These are phyloP conservation scores for Psammodynastes pulverulentus DNA, from an alignment of 2,113 vertebrate species.

Conservation along the genomic window DNA sequence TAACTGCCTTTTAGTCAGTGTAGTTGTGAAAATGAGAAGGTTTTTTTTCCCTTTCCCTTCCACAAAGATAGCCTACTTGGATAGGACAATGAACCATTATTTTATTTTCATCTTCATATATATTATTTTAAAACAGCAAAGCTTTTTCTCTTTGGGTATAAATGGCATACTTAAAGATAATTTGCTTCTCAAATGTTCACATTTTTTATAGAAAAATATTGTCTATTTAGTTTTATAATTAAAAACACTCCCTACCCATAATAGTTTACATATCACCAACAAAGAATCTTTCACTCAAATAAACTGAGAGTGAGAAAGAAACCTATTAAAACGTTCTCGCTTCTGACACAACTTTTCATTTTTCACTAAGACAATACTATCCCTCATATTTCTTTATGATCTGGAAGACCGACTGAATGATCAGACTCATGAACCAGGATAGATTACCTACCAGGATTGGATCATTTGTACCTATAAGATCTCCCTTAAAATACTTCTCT, in stretches of 20 bases:
- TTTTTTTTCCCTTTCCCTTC: slow-evolving; percentile 55
- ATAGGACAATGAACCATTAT: slow-evolving; percentile 77
- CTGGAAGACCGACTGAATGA: neutral
- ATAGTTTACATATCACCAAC: slow-evolving; percentile 19
- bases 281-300: slow-evolving; percentile 1
- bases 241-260: slow-evolving; percentile 47
- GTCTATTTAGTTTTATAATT: slow-evolving; percentile 59
- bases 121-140: slow-evolving; percentile 75
- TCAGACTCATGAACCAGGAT: neutral
- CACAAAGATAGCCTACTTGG: slow-evolving; percentile 77
- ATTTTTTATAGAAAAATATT: slow-evolving; percentile 54
- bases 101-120: slow-evolving; percentile 78
- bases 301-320: neutral
- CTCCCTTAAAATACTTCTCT: neutral
- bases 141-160: slow-evolving; percentile 41
- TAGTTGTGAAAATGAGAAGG: slow-evolving; percentile 78
- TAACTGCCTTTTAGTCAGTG: slow-evolving; percentile 83
- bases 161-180: slow-evolving; percentile 34
- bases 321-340: neutral
- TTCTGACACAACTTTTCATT: neutral
- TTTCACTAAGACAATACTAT: neutral
- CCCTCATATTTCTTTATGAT: neutral
- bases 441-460: neutral
- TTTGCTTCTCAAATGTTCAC: slow-evolving; percentile 54
- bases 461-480: neutral